A percentile compares a stretch with the other conserved stretches of the same genome.
Conservation (phyloP, 2,797 vertebrate species). For the Arctocebus calabarensis region DNA sequence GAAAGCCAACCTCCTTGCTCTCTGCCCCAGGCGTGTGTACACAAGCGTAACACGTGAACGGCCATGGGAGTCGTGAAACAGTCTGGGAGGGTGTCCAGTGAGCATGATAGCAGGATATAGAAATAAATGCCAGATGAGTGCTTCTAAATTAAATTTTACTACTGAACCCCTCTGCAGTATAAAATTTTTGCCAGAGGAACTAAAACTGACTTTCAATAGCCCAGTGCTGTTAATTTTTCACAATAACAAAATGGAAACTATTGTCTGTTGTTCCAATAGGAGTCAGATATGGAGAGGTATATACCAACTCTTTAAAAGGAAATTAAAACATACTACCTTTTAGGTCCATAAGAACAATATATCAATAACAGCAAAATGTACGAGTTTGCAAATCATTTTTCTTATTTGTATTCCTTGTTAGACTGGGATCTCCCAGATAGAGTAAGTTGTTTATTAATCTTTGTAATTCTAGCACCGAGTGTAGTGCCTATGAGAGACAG, state of each 20-base stretch:
- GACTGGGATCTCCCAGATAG: neutral
- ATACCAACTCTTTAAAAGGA: conserved; percentile 25
- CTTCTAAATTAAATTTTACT: conserved; percentile 12
- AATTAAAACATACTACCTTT: neutral
- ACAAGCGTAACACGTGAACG: neutral
- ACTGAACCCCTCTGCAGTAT: neutral
- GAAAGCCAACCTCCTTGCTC: neutral
- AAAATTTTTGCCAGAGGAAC: conserved; percentile 25
- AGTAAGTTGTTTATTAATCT: neutral
- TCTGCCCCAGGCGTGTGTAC: neutral
- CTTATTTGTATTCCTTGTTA: conserved; percentile 18
- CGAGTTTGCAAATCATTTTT: neutral
- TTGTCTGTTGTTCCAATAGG: conserved; percentile 6
- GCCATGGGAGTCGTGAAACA: neutral
- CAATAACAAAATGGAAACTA: neutral
- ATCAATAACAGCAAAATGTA: neutral
- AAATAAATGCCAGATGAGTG: conserved; percentile 26
- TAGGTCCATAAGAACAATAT: neutral
- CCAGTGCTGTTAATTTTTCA: conserved; percentile 20
- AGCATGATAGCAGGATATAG: neutral
- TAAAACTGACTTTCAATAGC: neutral
- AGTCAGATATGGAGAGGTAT: neutral
- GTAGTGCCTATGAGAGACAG: neutral
- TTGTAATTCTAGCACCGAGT: neutral
- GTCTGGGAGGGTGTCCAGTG: neutral